Evolutionary conservation across 2,888 invertebrate genomes (phyloP), one percentile per base, ranked within the genome.

Genomic region (Entomobrya proxima): DNA sequence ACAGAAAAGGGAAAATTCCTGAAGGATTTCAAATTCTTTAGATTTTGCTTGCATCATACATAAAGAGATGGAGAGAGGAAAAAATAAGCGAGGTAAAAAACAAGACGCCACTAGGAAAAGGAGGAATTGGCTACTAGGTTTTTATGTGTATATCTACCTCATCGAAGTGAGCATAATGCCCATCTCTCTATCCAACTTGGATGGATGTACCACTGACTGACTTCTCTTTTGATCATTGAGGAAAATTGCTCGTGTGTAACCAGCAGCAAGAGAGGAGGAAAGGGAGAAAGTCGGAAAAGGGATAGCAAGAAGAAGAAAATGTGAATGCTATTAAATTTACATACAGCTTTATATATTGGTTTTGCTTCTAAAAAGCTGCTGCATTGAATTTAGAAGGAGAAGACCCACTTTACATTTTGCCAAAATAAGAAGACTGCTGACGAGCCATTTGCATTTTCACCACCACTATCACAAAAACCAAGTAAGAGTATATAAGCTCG

Each of bases 391-490:
- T 47, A 2, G 11, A 47, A 47, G n/a, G 47, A 72, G 47, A 44
- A 69, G 79, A 24, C 76, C 55, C n/a, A 61, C 61, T 78, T 50
- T 24, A 52, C 35, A 50, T 69, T 35, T 75, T 75, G 55, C 64
- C 77, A 64, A 47, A 50, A 74, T 64, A 64, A 64, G 64, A 72
- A n/a, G n/a, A n/a, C n/a, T n/a, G n/a, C 47, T 47, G 4, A 47
- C 44, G n/a, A 72, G 55, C 67, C 67, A 80, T 80, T 80, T 80
- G 80, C 80, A 80, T 80, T 80, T 80, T 80, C 80, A 37, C 55
- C 72, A 64, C 61, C 32, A 18, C 61, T 61, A 55, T 24, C 18
- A 3, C 24, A 55, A 24, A n/a, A 61, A 15, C 35, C 24, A 37
- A 64, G 18, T 61, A 27, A 30, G 2, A 30, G n/a, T 30, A 32